Evolutionary conservation across 2,888 invertebrate species (phyloP), one percentile per base, ranked within the genome.

Genomic region (Xanthorhoe designata): DNA sequence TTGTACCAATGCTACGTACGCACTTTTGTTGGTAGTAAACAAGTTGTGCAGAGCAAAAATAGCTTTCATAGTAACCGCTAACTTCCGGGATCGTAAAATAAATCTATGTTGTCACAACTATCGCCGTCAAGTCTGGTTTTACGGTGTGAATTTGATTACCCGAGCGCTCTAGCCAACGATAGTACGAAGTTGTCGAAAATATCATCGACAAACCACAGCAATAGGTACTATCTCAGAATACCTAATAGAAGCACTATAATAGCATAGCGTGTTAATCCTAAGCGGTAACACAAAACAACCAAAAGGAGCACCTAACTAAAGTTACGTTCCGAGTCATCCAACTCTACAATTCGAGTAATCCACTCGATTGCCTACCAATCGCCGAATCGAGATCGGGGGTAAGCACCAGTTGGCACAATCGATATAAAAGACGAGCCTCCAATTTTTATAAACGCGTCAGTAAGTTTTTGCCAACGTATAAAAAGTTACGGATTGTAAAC

Each of bases 341-440:
- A 78, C 74, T 68, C 71, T 76, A 80, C 77, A 75, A 76, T 77
- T 79, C 81, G 80, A 87, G 80, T 86, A 86, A 86, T 85, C 82
- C 77, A 85, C 83, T 90, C 86, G 86, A 90, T 89, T 84, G 78
- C 84, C 74, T 71, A 74, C 83, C 84, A 80, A 89, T 89, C 84
- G 82, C 82, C 81, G 83, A 88, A 89, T 91, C 85, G 84, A 87
- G 91, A 91, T 88, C 87, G 83, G 92, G 73, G 93, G 85, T 84
- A 88, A 91, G 92, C 92, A 91, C 93, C 82, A 88, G 89, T 87
- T 92, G 93, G 92, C 85, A 93, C 93, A 92, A 92, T 93, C 93
- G 86, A 92, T 92, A 91, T 74, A 66, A 79, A n/a, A 86, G 85
- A 87, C 85, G 82, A 84, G 78, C 78, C 82, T 82, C 85, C 83